Percentiles rank a stretch among this genome's conserved stretches.
Evolutionary conservation across 2,113 vertebrate genomes (phyloP).

Genomic region (Geococcyx californianus): DNA sequence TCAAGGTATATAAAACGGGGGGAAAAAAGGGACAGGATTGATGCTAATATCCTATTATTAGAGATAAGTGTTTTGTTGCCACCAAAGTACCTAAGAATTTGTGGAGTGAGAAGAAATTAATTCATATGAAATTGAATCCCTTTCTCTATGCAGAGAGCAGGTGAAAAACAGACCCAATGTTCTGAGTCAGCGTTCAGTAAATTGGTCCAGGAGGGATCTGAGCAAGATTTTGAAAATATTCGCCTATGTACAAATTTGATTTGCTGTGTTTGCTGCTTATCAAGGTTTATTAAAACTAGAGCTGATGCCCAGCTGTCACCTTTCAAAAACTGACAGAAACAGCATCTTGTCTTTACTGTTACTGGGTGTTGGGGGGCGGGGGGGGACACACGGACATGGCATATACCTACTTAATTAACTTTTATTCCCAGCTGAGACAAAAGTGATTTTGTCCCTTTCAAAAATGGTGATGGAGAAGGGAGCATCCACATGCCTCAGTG

Average conservation of each 20-base stretch:
- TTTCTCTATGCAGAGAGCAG: background rate
- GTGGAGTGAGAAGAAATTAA: background rate
- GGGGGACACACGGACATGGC: too few species aligned
- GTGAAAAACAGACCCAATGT: background rate
- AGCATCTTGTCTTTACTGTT: background rate
- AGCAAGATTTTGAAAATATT: background rate
- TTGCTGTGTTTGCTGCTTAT: background rate
- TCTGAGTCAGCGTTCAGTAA: background rate
- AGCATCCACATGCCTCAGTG: background rate
- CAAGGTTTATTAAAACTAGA: background rate
- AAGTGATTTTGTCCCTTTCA: background rate
- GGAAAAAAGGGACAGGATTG: background rate
- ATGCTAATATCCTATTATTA: background rate
- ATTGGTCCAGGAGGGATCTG: background rate
- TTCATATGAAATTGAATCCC: background rate
- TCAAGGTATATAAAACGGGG: background rate
- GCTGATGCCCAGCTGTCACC: background rate
- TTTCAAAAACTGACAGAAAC: background rate
- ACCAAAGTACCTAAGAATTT: background rate
- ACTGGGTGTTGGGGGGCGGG: too few species aligned
- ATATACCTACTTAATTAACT: background rate
- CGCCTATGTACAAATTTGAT: background rate
- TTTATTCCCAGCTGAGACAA: background rate
- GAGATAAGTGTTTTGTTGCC: slow-evolving; percentile 28
- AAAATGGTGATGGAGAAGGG: background rate